Percentiles rank a stretch among this genome's conserved stretches.
Conservation (phyloP, 2,888 invertebrate genomes). For the Argyra leucocephala region DNA sequence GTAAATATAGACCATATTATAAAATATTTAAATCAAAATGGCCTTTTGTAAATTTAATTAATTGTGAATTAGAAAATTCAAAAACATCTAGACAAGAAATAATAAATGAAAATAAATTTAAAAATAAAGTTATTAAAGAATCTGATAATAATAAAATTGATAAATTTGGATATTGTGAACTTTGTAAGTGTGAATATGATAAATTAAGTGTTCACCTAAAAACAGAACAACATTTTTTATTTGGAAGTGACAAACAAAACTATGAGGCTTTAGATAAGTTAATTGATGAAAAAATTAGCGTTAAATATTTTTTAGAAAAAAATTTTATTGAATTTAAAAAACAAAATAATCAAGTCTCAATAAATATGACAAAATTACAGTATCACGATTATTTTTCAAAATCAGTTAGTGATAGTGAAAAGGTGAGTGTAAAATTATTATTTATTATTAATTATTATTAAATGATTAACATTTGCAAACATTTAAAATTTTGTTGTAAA, state of each 20-base stretch:
- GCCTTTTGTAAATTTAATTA: slow-evolving; percentile 39
- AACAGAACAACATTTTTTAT: slow-evolving; percentile 63
- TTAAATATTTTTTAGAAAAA: slow-evolving; percentile 57
- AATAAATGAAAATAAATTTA: slow-evolving; percentile 17
- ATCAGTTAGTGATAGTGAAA: not conserved
- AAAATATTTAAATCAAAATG: slow-evolving; percentile 39
- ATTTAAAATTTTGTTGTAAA: too few relatives aligned
- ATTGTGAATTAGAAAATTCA: slow-evolving; percentile 40
- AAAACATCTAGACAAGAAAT: slow-evolving; percentile 27
- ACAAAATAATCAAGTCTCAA: slow-evolving; percentile 44
- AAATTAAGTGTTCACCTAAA: slow-evolving; percentile 61
- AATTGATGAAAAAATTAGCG: slow-evolving; percentile 57
- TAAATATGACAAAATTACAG: slow-evolving; percentile 37
- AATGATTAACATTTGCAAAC: too few relatives aligned
- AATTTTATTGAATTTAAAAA: slow-evolving; percentile 33
- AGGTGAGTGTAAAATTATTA: not conserved
- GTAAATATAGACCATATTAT: slow-evolving; percentile 40
- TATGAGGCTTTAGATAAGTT: slow-evolving; percentile 65
- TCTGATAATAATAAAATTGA: not conserved
- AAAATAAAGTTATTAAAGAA: slow-evolving; percentile 9
- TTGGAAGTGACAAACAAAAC: slow-evolving; percentile 63
- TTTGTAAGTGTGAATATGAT: slow-evolving; percentile 66
- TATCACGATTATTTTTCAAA: slow-evolving; percentile 25
- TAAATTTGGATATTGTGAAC: slow-evolving; percentile 65
- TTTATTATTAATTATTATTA: too few relatives aligned